These are phyloP conservation scores for Osmerus mordax DNA, from an alignment of 2,113 vertebrate species.

Conservation along the genomic window DNA sequence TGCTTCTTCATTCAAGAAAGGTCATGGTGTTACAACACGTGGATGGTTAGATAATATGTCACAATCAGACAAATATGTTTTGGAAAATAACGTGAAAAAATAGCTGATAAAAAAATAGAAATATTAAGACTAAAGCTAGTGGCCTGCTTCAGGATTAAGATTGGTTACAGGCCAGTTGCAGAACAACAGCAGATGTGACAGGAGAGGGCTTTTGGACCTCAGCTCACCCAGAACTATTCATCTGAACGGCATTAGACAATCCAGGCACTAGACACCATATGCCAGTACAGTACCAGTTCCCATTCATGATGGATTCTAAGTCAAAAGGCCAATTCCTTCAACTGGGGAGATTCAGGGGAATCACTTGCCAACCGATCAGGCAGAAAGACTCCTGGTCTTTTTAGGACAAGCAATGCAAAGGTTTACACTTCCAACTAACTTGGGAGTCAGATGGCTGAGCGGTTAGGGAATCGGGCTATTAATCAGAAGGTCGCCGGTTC, in stretches of 20 bases:
- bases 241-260: neutral
- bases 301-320: slow-evolving; percentile 6
- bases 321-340: slow-evolving; percentile 14
- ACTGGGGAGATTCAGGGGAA: neutral
- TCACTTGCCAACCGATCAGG: neutral
- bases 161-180: slow-evolving; percentile 2
- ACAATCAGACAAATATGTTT: neutral
- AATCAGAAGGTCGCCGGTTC: too few species aligned
- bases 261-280: slow-evolving; percentile 13
- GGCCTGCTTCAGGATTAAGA: neutral
- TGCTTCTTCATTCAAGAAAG: too few species aligned
- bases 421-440: slow-evolving; percentile 7
- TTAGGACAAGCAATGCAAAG: neutral
- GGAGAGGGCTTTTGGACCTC: slow-evolving; percentile 2
- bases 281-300: slow-evolving; percentile 3
- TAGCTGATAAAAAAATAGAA: neutral
- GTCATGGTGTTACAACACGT: too few species aligned
- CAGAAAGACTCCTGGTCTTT: neutral
- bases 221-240: slow-evolving; percentile 14
- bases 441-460: too few species aligned
- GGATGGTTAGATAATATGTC: too few species aligned
- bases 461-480: too few species aligned
- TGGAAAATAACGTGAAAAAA: neutral
- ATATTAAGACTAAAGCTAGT: neutral
- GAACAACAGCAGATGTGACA: neutral